A percentile compares a stretch with the other conserved stretches of the same genome.
Conservation (phyloP, 2,888 invertebrate species). For the Torymus auratus region DNA sequence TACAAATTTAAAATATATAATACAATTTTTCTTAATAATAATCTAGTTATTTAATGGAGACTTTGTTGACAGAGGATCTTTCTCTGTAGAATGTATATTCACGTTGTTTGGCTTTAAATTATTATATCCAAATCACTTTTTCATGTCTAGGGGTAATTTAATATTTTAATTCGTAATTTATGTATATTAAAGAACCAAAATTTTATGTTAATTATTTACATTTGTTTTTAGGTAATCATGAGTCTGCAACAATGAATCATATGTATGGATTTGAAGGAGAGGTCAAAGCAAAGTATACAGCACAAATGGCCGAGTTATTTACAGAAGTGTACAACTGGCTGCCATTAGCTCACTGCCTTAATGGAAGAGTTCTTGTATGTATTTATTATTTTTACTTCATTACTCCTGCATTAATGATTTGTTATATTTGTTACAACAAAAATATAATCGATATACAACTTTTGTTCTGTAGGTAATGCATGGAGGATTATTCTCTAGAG, state of each 20-base stretch:
- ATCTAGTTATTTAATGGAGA: slow-evolving; percentile 96
- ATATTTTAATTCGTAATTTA: not conserved
- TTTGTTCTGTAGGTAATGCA: slow-evolving; percentile 89
- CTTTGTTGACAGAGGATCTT: slow-evolving; percentile 99
- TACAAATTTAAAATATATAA: not conserved
- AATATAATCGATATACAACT: not conserved
- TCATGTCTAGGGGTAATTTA: slow-evolving; percentile 94
- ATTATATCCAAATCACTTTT: slow-evolving; percentile 96
- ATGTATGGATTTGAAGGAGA: slow-evolving; percentile 99
- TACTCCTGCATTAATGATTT: not conserved
- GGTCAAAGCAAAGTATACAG: slow-evolving; percentile 95
- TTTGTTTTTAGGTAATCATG: slow-evolving; percentile 89
- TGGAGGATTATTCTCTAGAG: slow-evolving; percentile 96
- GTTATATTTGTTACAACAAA: slow-evolving; percentile 8
- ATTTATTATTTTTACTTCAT: slow-evolving; percentile 53
- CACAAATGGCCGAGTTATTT: slow-evolving; percentile 97
- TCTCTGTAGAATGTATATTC: slow-evolving; percentile 99
- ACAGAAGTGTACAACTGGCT: slow-evolving; percentile 99
- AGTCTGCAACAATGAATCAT: slow-evolving; percentile 98
- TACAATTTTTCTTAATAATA: slow-evolving; percentile 60
- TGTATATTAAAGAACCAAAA: not conserved
- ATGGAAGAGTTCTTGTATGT: slow-evolving; percentile 84
- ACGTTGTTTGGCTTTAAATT: slow-evolving; percentile 97
- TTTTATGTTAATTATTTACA: slow-evolving; percentile 17
- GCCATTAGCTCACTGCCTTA: slow-evolving; percentile 96